Evolutionary conservation across 2,797 vertebrate species (phyloP).

Genomic region (Cynopterus sphinx): DNA sequence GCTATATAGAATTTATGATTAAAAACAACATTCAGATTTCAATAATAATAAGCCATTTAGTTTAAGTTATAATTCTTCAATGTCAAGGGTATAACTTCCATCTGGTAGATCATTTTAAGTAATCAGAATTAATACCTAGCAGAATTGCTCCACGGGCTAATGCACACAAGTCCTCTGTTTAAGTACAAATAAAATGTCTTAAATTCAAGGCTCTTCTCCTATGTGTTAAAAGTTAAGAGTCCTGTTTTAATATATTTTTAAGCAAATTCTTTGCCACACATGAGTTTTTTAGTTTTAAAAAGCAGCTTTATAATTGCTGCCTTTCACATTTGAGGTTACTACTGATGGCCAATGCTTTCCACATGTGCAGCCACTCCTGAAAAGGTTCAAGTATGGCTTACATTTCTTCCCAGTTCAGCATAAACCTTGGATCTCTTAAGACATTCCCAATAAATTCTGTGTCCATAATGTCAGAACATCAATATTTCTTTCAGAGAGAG

Average conservation of each 20-base stretch:
- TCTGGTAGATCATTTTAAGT: not conserved
- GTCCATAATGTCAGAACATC: not conserved
- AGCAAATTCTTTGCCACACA: not conserved
- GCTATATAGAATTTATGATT: not conserved
- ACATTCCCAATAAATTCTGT: not conserved
- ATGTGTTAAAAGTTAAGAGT: not conserved
- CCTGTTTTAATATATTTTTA: constrained; percentile 22
- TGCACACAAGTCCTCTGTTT: not conserved
- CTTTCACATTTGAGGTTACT: not conserved
- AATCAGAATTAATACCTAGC: not conserved
- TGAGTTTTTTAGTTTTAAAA: not conserved
- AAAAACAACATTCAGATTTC: not conserved
- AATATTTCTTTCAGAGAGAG: not conserved
- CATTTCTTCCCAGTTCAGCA: not conserved
- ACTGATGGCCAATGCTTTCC: not conserved
- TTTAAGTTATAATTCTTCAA: not conserved
- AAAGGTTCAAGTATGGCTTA: not conserved
- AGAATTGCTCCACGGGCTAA: not conserved
- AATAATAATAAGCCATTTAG: not conserved
- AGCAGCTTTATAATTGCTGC: not conserved
- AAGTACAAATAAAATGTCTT: not conserved
- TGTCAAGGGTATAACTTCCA: not conserved
- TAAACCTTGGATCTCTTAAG: not conserved
- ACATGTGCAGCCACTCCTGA: not conserved
- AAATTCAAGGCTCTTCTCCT: not conserved